phyloP scores from a whole-genome alignment of 2,797 vertebrate species.

The Myotis daubentonii region DNA sequence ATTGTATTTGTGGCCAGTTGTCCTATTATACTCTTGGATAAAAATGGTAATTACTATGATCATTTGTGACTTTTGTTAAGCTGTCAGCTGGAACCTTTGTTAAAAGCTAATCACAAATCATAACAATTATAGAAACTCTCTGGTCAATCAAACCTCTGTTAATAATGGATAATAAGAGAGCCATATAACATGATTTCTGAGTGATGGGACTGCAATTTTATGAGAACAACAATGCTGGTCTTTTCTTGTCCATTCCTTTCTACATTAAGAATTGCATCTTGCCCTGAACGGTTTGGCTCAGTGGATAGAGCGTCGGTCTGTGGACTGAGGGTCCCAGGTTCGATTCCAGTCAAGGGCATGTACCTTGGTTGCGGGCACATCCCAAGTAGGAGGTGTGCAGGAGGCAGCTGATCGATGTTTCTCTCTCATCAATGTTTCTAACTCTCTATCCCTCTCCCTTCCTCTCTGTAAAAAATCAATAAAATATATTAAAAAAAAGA shows the following conservation, averaged over 20 bases:
- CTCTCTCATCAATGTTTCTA: too few relatives aligned
- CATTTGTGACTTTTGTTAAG: constrained; percentile 47
- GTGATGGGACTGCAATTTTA: constrained; percentile 59
- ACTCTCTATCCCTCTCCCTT: too few relatives aligned
- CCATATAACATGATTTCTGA: constrained; percentile 56
- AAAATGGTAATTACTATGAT: constrained; percentile 51
- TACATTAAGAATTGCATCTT: constrained; percentile 1
- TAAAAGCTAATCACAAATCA: constrained; percentile 67
- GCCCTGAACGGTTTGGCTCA: too few relatives aligned
- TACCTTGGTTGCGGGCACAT: too few relatives aligned
- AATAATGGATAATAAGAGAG: constrained; percentile 45
- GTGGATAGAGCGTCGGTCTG: too few relatives aligned
- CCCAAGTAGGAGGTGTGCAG: too few relatives aligned
- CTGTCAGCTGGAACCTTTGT: constrained; percentile 68
- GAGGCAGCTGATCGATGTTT: too few relatives aligned
- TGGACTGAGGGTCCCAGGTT: too few relatives aligned
- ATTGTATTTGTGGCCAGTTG: constrained; percentile 24
- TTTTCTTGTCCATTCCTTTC: constrained; percentile 6
- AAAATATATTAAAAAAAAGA: background rate
- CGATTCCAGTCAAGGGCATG: too few relatives aligned
- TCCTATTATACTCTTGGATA: constrained; percentile 39
- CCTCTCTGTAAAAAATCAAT: too few relatives aligned
- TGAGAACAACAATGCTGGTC: background rate
- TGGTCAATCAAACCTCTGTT: constrained; percentile 76
- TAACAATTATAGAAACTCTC: constrained; percentile 75